Evolutionary conservation across 2,797 vertebrate genomes (phyloP), one percentile per base, ranked within the genome.

Genomic region (Nasua narica): DNA sequence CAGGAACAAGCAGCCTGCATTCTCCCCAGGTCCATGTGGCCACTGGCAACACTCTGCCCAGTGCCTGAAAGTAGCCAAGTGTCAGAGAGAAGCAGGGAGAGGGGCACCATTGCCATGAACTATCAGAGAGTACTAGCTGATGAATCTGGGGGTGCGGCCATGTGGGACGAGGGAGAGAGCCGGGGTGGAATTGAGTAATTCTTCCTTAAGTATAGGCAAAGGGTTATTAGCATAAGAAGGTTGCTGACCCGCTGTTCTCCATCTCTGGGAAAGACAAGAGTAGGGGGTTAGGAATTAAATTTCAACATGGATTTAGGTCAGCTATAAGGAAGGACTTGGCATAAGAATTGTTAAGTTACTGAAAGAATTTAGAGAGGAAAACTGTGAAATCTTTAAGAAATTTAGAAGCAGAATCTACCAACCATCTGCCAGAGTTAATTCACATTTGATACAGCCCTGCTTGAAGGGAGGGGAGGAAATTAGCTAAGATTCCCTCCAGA

Each of bases 261-360:
- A 85, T 72, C 95, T 96, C 77, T 77, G 85, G n/a, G 11, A 62
- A 91, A 95, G 94, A 60, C 13, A 69, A 46, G 60, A 54, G 74
- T 56, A 56, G 40, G 43, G 37, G 52, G 32, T 84, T 85, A 92
- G 52, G 84, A 35, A 67, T 90, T 91, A 94, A 97, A 95, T 90
- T 83, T 94, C 67, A 96, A 92, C 48, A 69, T 50, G 92, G 92
- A 98, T 97, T 96, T 95, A 95, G 96, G 98, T 96, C 94, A 97
- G 83, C 91, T 96, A 62, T 96, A 96, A 97, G 81, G 50, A 93
- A 97, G 70, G 93, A 91, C 70, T 88, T 95, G 85, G 93, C 93
- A 93, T 29, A 94, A 82, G 81, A 62, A 56, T 3, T 87, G 90
- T 88, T 90, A 87, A 97, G 93, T 96, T 95, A 84, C 94, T 94